These are phyloP conservation scores for Brienomyrus longianalis DNA, from an alignment of 2,113 vertebrate genomes.

Conservation along the genomic window DNA sequence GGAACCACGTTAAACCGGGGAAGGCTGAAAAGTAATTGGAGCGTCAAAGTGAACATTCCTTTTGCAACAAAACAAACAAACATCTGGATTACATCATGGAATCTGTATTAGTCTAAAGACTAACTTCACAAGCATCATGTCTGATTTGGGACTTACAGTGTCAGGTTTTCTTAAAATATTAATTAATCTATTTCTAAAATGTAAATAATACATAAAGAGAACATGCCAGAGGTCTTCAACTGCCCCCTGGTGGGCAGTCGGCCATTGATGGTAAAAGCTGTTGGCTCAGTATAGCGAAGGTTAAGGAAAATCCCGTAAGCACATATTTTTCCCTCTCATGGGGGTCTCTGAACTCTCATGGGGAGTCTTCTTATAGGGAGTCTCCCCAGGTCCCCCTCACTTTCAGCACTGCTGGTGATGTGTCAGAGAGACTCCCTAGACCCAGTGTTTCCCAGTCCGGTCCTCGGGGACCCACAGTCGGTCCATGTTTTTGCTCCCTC, in stretches of 20 bases:
- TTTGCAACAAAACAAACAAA: background rate
- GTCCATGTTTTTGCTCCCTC: no score
- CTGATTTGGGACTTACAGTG: background rate
- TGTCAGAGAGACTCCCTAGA: background rate
- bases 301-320: no score
- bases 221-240: background rate
- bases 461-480: no score
- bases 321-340: background rate
- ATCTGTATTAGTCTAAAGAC: background rate
- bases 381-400: background rate
- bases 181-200: background rate
- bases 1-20: constrained; percentile 78
- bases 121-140: background rate
- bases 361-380: no score
- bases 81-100: background rate
- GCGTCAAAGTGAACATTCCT: background rate
- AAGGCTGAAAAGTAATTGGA: constrained; percentile 58
- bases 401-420: background rate
- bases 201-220: background rate
- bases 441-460: background rate
- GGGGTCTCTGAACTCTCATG: no score
- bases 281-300: no score
- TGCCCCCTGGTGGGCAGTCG: background rate
- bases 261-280: no score
- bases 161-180: background rate